phyloP scores from a whole-genome alignment of 2,888 invertebrate species.

The Achlya flavicornis region DNA sequence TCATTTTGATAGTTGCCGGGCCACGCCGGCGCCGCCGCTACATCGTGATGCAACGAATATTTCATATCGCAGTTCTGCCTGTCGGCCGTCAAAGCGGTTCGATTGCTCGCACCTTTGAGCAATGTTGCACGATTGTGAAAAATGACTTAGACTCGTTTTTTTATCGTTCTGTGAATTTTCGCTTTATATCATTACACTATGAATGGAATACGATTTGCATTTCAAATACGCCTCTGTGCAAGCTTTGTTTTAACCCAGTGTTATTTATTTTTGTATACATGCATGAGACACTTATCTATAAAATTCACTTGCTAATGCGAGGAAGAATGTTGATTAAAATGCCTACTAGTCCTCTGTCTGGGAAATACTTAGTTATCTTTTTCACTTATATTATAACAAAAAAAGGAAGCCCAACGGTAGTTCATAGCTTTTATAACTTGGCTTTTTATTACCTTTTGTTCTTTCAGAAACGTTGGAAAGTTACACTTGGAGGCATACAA shows the following conservation, averaged over 20 bases:
- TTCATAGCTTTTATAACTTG: not conserved
- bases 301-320: not conserved
- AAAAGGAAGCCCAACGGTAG: not conserved
- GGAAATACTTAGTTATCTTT: too few relatives aligned
- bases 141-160: slow-evolving; percentile 6
- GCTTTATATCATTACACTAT: not conserved
- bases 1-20: slow-evolving; percentile 7
- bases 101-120: slow-evolving; percentile 10
- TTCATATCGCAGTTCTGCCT: slow-evolving; percentile 4
- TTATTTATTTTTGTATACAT: not conserved
- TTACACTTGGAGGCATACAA: slow-evolving; percentile 1
- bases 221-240: not conserved
- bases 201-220: not conserved
- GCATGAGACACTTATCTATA: not conserved
- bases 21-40: not conserved
- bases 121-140: not conserved
- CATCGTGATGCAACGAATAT: slow-evolving; percentile 1
- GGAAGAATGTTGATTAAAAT: too few relatives aligned
- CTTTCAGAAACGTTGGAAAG: slow-evolving; percentile 4
- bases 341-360: too few relatives aligned
- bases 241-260: not conserved
- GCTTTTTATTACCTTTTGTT: slow-evolving; percentile 1
- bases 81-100: slow-evolving; percentile 9
- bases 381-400: too few relatives aligned
- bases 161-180: not conserved